phyloP scores from a whole-genome alignment of 2,113 vertebrate species.

The Porphyrio hochstetteri region DNA sequence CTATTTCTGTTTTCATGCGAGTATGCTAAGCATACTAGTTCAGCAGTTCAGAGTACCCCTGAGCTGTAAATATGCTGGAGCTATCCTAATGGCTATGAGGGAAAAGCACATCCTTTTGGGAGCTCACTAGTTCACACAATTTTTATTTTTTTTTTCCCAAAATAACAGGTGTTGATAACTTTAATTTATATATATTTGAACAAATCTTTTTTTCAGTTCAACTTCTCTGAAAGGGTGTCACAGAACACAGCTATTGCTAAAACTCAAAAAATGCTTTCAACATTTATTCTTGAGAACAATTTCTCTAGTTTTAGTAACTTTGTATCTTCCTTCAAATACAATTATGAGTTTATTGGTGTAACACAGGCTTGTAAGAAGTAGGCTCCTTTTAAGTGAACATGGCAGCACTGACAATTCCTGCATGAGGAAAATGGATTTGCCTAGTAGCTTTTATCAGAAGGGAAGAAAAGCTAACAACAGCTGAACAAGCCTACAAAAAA shows the following conservation, averaged over 20 bases:
- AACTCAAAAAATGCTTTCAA: not conserved
- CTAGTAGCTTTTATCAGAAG: not conserved
- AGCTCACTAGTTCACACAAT: not conserved
- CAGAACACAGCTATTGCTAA: not conserved
- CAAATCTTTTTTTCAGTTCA: not conserved
- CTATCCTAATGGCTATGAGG: not conserved
- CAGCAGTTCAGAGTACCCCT: not conserved
- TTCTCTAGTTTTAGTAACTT: not conserved
- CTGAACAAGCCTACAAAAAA: not conserved
- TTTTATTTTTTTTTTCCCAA: not conserved
- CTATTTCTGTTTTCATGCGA: not conserved
- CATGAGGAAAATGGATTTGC: not conserved
- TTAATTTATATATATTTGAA: not conserved
- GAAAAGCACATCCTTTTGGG: not conserved
- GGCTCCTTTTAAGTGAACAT: not conserved
- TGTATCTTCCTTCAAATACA: not conserved
- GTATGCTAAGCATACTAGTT: not conserved
- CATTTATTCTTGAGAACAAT: not conserved
- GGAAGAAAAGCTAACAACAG: fast-evolving
- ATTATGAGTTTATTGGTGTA: not conserved
- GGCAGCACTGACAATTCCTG: not conserved
- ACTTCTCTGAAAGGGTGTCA: not conserved
- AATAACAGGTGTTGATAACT: not conserved
- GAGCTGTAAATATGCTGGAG: not conserved
- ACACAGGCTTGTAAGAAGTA: not conserved